These are phyloP conservation scores for roundworm (Caenorhabditis elegans) DNA, from an alignment of 1,140 invertebrate genomes.

Conservation along the genomic window WBcel235 BX284606.5:12792501-12793000, in stretches of 20 bases:
- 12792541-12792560: not conserved
- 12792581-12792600: not conserved
- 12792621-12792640: too few species aligned
- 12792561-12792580: not conserved
- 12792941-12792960: not conserved
- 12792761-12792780: not conserved
- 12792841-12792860: not conserved
- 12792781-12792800: not conserved
- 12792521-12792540: too few species aligned
- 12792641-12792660: constrained; percentile 3
- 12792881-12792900: not conserved
- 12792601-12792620: not conserved
- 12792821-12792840: not conserved
- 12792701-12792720: not conserved
- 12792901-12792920: not conserved
- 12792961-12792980: not conserved
- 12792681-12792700: not conserved
- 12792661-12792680: not conserved
- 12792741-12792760: not conserved
- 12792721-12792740: not conserved
- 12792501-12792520: too few species aligned
- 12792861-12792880: not conserved
- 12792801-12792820: not conserved
- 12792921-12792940: not conserved
- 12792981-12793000: constrained; percentile 10